Evolutionary conservation across 2,797 vertebrate species (phyloP).

Genomic region (Steatocranus sp.): DNA sequence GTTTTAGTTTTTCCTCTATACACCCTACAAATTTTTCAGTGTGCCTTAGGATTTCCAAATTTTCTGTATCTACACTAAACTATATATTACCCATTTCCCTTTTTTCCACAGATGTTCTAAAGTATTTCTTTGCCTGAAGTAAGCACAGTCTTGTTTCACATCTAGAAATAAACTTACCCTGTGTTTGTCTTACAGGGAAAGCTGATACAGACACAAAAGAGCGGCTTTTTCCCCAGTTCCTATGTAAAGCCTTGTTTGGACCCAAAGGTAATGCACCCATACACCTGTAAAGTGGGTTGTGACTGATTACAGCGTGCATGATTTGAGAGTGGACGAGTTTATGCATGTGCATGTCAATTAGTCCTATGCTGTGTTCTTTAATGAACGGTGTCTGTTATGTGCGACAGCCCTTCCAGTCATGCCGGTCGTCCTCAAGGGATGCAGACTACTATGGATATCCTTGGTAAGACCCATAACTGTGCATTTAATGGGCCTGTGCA

Average conservation of each 20-base stretch:
- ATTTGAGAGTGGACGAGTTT: not conserved
- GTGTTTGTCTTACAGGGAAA: conserved; percentile 78
- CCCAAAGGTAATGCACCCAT: conserved; percentile 78
- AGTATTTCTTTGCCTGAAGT: not conserved
- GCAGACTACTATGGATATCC: conserved; percentile 89
- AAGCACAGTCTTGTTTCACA: not conserved
- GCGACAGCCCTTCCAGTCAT: conserved; percentile 76
- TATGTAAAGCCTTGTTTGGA: conserved; percentile 95
- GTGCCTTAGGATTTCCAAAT: not conserved
- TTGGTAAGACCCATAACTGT: conserved; percentile 76
- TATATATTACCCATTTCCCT: not conserved
- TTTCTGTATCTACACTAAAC: not conserved
- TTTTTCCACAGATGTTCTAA: not conserved
- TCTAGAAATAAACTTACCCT: not conserved
- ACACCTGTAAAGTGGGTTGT: not conserved
- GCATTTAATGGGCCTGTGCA: not conserved
- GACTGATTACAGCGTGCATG: not conserved
- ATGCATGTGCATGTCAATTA: not conserved
- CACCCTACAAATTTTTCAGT: not conserved
- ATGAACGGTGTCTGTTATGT: not conserved
- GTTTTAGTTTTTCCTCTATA: not conserved
- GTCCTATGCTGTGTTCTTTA: not conserved
- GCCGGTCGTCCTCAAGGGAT: conserved; percentile 85
- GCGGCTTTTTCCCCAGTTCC: conserved; percentile 89
- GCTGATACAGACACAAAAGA: conserved; percentile 86